Conservation (phyloP, 1,140 invertebrate species). For the Bathynomus jamesi region DNA sequence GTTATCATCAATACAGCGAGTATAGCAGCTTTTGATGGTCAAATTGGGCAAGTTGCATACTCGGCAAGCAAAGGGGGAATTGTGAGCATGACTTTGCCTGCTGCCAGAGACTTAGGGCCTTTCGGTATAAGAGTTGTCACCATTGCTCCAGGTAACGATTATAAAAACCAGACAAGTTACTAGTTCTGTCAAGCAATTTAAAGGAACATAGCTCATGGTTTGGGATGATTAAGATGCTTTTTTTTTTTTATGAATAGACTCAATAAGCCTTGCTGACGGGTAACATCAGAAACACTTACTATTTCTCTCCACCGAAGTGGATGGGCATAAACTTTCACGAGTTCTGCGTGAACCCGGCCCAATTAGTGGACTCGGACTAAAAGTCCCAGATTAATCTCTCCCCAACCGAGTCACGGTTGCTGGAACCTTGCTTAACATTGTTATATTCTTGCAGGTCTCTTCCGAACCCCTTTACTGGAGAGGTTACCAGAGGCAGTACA, state of each 20-base stretch:
- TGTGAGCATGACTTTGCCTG: constrained; percentile 84
- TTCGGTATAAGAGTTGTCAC: constrained; percentile 70
- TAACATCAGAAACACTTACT: too few species aligned
- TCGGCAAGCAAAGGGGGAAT: constrained; percentile 83
- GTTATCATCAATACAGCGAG: constrained; percentile 93
- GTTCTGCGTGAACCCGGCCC: too few species aligned
- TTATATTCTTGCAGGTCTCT: constrained; percentile 56
- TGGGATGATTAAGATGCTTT: too few species aligned
- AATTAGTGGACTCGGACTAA: background rate
- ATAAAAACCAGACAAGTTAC: too few species aligned
- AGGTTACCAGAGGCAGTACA: constrained; percentile 74
- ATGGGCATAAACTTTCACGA: background rate
- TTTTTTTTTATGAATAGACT: too few species aligned
- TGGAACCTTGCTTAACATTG: background rate
- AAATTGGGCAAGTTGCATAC: constrained; percentile 91
- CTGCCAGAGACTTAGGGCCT: constrained; percentile 76
- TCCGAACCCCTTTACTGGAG: constrained; percentile 80
- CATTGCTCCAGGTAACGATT: constrained; percentile 68
- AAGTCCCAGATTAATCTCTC: background rate
- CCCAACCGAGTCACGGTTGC: background rate
- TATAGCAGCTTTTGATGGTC: constrained; percentile 91
- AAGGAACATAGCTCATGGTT: too few species aligned
- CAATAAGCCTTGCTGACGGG: too few species aligned
- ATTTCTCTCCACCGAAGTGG: background rate
- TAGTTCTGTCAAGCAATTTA: too few species aligned